Conservation (phyloP, 2,113 vertebrate genomes). For the Budorcas taxicolor region DNA sequence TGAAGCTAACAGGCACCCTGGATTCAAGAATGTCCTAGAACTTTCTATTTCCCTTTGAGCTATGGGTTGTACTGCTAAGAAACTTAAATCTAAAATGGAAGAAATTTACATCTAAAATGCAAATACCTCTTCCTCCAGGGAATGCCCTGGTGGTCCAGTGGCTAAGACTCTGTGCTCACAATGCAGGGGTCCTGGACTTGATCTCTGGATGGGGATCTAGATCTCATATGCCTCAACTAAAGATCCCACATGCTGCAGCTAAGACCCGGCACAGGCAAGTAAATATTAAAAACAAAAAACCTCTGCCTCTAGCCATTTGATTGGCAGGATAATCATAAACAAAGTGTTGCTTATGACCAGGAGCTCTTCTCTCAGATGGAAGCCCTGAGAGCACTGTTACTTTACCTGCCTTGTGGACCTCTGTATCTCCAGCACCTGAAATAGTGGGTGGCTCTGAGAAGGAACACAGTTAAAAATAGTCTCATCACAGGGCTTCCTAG, state of each 20-base stretch:
- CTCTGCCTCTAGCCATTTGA: neutral
- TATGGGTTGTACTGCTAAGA: neutral
- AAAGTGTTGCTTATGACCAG: neutral
- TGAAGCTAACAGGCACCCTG: neutral
- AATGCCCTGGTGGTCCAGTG: neutral
- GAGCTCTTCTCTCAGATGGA: neutral
- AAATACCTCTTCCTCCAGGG: neutral
- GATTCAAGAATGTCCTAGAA: neutral
- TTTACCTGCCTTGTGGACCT: neutral
- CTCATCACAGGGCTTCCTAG: neutral
- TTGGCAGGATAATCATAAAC: neutral
- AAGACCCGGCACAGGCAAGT: neutral
- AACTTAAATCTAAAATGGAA: neutral
- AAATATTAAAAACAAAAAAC: neutral
- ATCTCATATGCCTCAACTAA: neutral
- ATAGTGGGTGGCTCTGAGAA: neutral
- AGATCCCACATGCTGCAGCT: neutral
- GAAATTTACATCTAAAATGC: neutral
- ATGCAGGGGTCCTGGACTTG: neutral
- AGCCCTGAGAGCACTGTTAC: rapidly evolving
- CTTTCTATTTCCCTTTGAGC: neutral
- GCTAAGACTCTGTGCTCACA: neutral
- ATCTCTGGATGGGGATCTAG: neutral
- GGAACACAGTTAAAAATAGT: neutral
- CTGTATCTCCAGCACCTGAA: rapidly evolving